Conservation (phyloP, 2,797 vertebrate species). For the Stomatorhinus walkeri region DNA sequence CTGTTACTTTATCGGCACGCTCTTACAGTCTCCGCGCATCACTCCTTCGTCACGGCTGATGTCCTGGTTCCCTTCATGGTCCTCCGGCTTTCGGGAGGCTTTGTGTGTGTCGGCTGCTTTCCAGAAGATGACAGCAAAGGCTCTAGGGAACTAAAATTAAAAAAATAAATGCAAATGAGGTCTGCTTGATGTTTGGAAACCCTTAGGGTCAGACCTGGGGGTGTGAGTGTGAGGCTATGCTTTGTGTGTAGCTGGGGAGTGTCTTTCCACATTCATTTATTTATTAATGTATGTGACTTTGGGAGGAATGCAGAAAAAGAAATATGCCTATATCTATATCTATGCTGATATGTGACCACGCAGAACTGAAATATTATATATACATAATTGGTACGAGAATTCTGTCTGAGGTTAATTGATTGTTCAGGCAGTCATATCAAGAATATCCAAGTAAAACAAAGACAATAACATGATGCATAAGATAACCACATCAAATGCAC, state of each 20-base stretch:
- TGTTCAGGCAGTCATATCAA: neutral
- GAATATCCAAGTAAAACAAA: neutral
- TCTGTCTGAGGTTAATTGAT: neutral
- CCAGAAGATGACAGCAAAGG: neutral
- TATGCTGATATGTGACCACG: neutral
- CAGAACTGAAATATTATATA: neutral
- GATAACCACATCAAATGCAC: neutral
- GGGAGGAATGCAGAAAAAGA: neutral
- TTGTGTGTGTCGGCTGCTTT: neutral
- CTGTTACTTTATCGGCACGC: neutral
- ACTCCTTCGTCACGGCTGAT: neutral
- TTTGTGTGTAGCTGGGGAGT: neutral
- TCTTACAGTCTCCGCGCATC: neutral
- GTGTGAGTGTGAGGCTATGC: neutral
- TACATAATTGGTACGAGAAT: neutral
- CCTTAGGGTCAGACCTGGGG: neutral
- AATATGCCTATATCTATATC: neutral
- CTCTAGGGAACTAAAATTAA: neutral
- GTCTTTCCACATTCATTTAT: neutral
- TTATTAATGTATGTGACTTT: neutral
- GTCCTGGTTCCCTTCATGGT: neutral
- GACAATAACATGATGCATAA: neutral
- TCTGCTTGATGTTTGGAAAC: neutral
- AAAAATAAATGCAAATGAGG: conserved; percentile 9
- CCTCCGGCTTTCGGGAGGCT: neutral